Percentiles rank a stretch among this genome's conserved stretches.
phyloP scores from a whole-genome alignment of 1,140 invertebrate species.

The Acromyrmex charruanus region DNA sequence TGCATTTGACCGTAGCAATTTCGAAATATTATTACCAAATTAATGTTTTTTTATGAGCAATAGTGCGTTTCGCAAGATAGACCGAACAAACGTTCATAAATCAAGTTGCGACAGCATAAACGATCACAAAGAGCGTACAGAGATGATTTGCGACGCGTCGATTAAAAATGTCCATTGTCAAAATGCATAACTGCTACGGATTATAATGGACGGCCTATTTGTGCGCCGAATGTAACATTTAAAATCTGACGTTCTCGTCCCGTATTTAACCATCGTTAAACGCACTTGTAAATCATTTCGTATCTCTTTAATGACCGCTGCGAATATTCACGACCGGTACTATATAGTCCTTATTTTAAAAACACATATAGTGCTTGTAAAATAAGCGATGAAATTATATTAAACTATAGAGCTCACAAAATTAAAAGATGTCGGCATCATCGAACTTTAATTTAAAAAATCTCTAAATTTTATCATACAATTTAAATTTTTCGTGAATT shows the following conservation, averaged over 20 bases:
- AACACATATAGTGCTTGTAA: neutral
- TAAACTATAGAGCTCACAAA: neutral
- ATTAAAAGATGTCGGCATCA: neutral
- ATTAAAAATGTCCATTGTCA: slow-evolving; percentile 42
- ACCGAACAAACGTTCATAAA: slow-evolving; percentile 15
- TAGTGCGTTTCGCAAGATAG: neutral
- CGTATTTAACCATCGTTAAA: slow-evolving; percentile 8
- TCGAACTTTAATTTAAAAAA: neutral
- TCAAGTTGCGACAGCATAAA: slow-evolving; percentile 1
- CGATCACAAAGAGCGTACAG: slow-evolving; percentile 12
- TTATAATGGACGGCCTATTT: slow-evolving; percentile 5
- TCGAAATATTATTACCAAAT: neutral
- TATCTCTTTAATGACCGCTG: neutral
- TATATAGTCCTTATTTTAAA: neutral
- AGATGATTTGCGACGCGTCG: slow-evolving; percentile 4
- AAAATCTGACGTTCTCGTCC: neutral
- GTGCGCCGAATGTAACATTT: neutral
- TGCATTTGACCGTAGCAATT: neutral
- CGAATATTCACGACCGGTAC: neutral
- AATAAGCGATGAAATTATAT: neutral
- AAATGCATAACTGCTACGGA: neutral
- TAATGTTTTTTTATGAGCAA: neutral
- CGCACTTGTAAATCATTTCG: slow-evolving; percentile 18
- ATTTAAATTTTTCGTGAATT: neutral
- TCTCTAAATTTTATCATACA: neutral